Base-by-base conservation (phyloP, 2,797 vertebrate species). In the Emydoidea blandingii region DNA sequence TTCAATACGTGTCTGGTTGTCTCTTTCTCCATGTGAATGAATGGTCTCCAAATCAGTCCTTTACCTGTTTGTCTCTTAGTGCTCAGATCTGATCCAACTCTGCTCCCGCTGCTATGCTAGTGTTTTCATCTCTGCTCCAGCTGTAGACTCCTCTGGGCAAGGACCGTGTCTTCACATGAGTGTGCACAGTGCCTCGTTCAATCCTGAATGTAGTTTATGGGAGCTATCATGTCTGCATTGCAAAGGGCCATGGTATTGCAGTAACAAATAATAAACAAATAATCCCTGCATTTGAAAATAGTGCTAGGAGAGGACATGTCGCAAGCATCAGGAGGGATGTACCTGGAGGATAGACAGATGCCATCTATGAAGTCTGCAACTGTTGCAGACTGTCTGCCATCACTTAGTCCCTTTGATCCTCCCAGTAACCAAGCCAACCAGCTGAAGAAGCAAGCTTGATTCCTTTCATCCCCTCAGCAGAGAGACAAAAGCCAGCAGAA, bases 31-130 rank as follows among this genome's bases (percentile, higher is more conserved):
- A 5, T 49, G 41, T 18, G 44, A 83, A 34, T 8, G 29, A 52
- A 79, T 41, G 5, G 5, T 49, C 85, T 79, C 52, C 78, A 76
- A 29, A 47, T 37, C 72, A 52, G 62, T 41, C 88, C 0, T 0
- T 14, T 3, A 54, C n/a, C n/a, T 0, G 1, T 34, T 0, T 72
- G 47, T 19, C 76, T 79, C 92, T 49, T 47, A 29, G 44, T 47
- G 5, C 82, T 91, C 7, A 37, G 62, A 0, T 0, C 2, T 10
- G 59, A 86, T 47, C 49, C 23, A 0, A 0, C 0, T 0, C 50
- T 34, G 29, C 74, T 47, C 23, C 5, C 29, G 18, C 34, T 41
- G 68, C 19, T n/a, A 23, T 37, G 37, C 74, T 31, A 29, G 16
- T 15, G 29, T 76, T 78, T 76, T 49, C 74, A 49, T 49, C 74